Conservation (phyloP, 2,113 vertebrate species). For the Helogale parvula region DNA sequence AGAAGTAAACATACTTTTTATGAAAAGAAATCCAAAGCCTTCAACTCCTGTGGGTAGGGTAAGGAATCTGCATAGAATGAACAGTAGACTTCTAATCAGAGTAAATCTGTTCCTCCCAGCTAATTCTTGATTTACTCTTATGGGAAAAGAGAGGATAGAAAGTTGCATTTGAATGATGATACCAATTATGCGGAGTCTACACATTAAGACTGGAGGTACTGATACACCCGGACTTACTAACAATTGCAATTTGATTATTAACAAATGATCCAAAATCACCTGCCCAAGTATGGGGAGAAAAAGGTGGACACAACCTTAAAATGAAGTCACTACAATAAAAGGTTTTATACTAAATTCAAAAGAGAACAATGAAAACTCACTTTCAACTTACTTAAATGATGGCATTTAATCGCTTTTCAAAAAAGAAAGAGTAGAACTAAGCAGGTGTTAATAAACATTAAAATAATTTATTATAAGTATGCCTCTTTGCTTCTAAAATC, state of each 20-base stretch:
- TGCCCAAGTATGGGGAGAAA: neutral
- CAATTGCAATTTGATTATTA: neutral
- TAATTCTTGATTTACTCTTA: neutral
- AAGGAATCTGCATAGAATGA: neutral
- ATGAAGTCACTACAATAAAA: neutral
- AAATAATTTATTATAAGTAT: neutral
- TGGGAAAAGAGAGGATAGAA: neutral
- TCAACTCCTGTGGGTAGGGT: neutral
- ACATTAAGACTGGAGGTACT: neutral
- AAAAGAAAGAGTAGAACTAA: neutral
- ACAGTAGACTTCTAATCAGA: neutral
- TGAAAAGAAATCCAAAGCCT: neutral
- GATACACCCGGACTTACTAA: neutral
- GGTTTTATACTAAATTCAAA: neutral
- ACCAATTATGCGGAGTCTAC: neutral
- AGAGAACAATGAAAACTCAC: neutral
- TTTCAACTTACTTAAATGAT: conserved; percentile 4
- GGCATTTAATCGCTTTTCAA: neutral
- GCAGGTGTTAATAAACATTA: neutral
- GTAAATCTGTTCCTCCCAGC: neutral
- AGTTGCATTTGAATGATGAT: neutral
- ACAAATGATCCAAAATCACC: neutral
- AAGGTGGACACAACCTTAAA: neutral
- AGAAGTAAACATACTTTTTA: neutral
- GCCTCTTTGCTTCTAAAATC: neutral